phyloP scores from a whole-genome alignment of 1,140 invertebrate genomes.

The Ectropis grisescens region DNA sequence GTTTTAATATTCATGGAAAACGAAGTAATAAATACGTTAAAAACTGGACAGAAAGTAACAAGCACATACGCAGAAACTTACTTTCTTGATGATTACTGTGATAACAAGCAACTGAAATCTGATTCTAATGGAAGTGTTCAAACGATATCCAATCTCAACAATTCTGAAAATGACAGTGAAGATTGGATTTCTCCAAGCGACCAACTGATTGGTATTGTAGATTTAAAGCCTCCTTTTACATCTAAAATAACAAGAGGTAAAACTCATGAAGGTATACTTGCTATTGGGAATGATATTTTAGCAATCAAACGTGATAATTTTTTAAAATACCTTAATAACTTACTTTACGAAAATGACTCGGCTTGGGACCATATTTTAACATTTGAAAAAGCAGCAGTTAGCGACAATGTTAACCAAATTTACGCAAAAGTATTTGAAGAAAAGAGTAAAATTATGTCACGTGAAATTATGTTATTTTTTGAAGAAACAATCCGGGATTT shows the following conservation, averaged over 20 bases:
- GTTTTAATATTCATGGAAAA: no score
- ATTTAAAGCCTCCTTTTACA: constrained; percentile 48
- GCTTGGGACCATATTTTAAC: constrained; percentile 40
- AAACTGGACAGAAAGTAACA: constrained; percentile 25
- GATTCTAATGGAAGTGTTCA: no score
- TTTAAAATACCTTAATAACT: constrained; percentile 17
- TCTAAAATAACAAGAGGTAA: constrained; percentile 56
- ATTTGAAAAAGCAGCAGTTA: constrained; percentile 30
- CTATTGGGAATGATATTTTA: constrained; percentile 39
- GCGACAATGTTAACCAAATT: constrained; percentile 26
- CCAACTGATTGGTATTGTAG: constrained; percentile 37
- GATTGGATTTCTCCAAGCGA: constrained; percentile 56
- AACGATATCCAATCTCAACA: constrained; percentile 4
- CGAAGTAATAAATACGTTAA: constrained; percentile 22
- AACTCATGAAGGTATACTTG: constrained; percentile 48
- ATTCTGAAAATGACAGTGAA: background rate
- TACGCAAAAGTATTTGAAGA: constrained; percentile 33
- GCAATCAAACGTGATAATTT: constrained; percentile 28
- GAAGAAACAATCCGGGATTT: constrained; percentile 39
- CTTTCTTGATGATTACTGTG: constrained; percentile 26
- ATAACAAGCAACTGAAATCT: constrained; percentile 7
- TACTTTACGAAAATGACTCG: constrained; percentile 40
- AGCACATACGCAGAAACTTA: constrained; percentile 50
- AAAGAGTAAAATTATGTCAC: constrained; percentile 41
- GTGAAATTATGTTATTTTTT: constrained; percentile 41